Conservation (phyloP, 2,797 vertebrate genomes). For the Kryptopterus vitreolus region DNA sequence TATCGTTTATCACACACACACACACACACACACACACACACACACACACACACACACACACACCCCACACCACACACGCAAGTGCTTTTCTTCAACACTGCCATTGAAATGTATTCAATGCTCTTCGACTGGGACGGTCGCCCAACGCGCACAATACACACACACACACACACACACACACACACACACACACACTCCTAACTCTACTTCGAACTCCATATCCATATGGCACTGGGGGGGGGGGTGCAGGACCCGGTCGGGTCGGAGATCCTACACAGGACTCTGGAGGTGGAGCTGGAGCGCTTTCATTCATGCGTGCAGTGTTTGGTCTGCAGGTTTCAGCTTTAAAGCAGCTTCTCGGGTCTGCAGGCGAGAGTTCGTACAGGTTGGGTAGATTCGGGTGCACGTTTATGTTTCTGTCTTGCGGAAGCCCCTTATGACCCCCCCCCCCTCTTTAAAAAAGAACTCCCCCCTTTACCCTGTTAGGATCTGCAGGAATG, state of each 20-base stretch:
- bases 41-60: no score
- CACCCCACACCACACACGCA: no score
- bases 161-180: neutral
- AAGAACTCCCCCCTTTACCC: conserved; percentile 63
- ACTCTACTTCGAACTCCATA: no score
- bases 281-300: neutral
- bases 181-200: neutral
- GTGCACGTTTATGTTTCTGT: conserved; percentile 54
- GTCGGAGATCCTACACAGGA: neutral
- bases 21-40: neutral
- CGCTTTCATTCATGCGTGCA: neutral
- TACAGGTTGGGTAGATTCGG: conserved; percentile 75
- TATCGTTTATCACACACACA: neutral
- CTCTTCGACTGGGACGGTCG: no score
- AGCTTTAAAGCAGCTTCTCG: conserved; percentile 69
- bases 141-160: no score
- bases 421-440: neutral
- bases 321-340: conserved; percentile 41
- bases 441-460: no score
- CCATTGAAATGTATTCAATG: no score
- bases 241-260: neutral
- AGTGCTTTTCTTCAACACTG: no score
- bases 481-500: conserved; percentile 95
- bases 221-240: no score
- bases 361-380: conserved; percentile 75